Evolutionary conservation across 2,888 invertebrate genomes (phyloP).

Genomic region (Amphiduros pacificus): DNA sequence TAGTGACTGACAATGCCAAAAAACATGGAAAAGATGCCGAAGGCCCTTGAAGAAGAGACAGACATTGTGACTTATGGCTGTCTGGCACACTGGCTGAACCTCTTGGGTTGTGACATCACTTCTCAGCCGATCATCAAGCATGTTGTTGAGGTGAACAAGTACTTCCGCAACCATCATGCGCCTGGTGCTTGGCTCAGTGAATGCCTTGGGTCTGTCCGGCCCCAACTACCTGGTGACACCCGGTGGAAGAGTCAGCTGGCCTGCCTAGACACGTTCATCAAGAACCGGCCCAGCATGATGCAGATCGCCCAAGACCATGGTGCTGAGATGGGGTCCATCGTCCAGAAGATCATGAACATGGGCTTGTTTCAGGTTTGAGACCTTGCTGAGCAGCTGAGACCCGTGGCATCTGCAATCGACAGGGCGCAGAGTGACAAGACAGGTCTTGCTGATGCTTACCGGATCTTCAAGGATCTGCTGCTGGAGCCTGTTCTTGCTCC

Average conservation of each 20-base stretch:
- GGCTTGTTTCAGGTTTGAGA: neutral
- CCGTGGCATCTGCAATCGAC: neutral
- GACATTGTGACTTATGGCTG: neutral
- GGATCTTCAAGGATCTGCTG: neutral
- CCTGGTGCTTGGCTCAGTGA: neutral
- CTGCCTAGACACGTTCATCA: neutral
- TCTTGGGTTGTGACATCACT: neutral
- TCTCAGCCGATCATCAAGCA: neutral
- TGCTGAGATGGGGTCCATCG: neutral
- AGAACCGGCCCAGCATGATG: neutral
- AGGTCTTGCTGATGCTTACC: neutral
- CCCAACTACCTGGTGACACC: neutral
- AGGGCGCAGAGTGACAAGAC: neutral
- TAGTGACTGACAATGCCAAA: slow-evolving; percentile 4
- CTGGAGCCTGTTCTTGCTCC: neutral
- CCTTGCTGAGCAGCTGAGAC: neutral
- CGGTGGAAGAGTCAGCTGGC: neutral
- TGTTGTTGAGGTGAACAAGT: neutral
- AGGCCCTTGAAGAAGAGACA: neutral
- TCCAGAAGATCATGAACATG: neutral
- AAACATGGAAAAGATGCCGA: neutral
- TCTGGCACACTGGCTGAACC: neutral
- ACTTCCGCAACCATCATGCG: slow-evolving; percentile 1
- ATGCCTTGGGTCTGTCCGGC: neutral
- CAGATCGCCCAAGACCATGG: neutral